Evolutionary conservation across 2,113 vertebrate species (phyloP), one percentile per base, ranked within the genome.

Genomic region (Zeus faber): DNA sequence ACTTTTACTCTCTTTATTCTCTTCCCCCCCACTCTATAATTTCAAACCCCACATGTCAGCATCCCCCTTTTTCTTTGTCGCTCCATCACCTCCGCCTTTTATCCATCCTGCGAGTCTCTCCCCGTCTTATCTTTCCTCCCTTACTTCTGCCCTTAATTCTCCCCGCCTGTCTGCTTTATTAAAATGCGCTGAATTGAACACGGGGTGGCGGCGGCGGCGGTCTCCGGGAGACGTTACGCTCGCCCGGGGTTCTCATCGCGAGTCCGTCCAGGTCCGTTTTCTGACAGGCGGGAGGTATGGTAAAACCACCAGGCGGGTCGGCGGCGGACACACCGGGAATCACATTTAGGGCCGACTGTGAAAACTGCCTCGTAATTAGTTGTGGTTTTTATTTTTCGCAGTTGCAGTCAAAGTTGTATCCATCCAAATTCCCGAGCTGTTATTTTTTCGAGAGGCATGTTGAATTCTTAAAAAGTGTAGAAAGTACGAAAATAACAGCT

Each of bases 151-250:
- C 65, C 88, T 91, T 87, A 83, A 86, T 92, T 90, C 89, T 90
- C 90, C 87, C 82, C 89, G 90, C 86, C 92, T 90, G 91, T 91
- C 88, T 90, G 81, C 89, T 93, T 94, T 91, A 94, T 92, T 93
- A 92, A 94, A 95, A 94, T 93, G 79, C 83, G 79, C 76, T 49
- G 91, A 92, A 92, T 91, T 92, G 91, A 93, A 93, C n/a, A n/a
- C n/a, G n/a, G n/a, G n/a, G 92, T 90, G 94, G 90, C 87, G 91
- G 88, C 81, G 85, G 88, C 88, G 91, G 90, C 90, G 88, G 91
- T 91, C 91, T 94, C 91, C 89, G 80, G 88, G 89, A 94, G 89
- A 86, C 27, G 66, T n/a, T 63, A 54, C 67, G 58, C 55, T 21
- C 7, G 39, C 40, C 66, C 56, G 65, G 67, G 57, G 4, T 63